phyloP scores from a whole-genome alignment of 1,140 invertebrate species.

The Cotesia glomerata region DNA sequence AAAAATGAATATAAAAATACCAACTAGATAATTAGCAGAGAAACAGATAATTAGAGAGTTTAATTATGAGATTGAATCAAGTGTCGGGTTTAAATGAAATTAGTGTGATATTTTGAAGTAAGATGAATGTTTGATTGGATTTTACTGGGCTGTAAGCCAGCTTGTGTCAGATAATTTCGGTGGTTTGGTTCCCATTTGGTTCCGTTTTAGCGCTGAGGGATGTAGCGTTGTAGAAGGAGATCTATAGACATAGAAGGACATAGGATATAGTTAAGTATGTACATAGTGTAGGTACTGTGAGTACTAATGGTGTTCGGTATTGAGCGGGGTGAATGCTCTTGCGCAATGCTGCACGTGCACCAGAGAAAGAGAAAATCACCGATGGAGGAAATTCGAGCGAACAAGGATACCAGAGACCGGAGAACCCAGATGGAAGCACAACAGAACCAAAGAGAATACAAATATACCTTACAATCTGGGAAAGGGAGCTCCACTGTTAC shows the following conservation, averaged over 20 bases:
- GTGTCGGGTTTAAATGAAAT: background rate
- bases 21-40: no score
- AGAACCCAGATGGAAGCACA: background rate
- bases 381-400: background rate
- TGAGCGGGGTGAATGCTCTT: conserved; percentile 63
- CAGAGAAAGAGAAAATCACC: conserved; percentile 7
- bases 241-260: no score
- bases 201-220: no score
- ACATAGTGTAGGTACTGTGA: background rate
- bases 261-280: no score
- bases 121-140: background rate
- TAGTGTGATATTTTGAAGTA: background rate
- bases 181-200: background rate
- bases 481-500: no score
- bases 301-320: conserved; percentile 44
- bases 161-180: background rate
- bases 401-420: background rate
- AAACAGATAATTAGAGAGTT: no score
- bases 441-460: background rate
- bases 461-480: no score
- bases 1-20: no score
- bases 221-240: no score
- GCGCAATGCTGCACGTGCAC: conserved; percentile 52
- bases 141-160: no score
- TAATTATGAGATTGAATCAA: background rate